Evolutionary conservation across 2,113 vertebrate species (phyloP), one percentile per base, ranked within the genome.

Genomic region (Lagenorhynchus albirostris): DNA sequence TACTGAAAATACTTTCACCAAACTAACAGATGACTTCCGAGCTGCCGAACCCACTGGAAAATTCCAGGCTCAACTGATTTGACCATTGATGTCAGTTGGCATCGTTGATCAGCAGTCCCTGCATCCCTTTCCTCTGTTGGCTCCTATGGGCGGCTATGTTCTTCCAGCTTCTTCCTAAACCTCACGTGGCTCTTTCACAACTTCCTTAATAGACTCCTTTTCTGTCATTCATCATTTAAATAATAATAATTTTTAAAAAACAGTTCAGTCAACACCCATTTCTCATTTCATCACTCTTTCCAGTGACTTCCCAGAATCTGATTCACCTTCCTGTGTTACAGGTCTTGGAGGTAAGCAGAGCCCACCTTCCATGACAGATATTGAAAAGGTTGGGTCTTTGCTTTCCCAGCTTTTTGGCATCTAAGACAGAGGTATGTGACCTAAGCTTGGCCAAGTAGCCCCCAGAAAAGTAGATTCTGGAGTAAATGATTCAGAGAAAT

Each of bases 161-260:
- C n/a, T 81, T 86, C 33, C 25, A 13, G 10, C 83, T 71, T 87
- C 70, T 87, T 88, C 44, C 26, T 68, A 41, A 4, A 85, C 41
- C 15, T 50, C n/a, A 36, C 3, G 17, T 26, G 5, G 14, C 36
- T 86, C 68, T 47, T 84, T 67, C 44, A 33, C 15, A 44, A 12
- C 31, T 74, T 83, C 47, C 55, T 81, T 91, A 79, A 38, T 20
- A 80, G 62, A 82, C 4, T 86, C 13, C 17, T 83, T 50, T 81
- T 65, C 67, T 87, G 62, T 82, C 14, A 55, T 73, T 91, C 60
- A 71, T 71, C 81, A 81, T 81, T 94, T 92, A 92, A 94, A 70
- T 74, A 70, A 70, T 74, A 55, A 58, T 58, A 50, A 50, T 20
- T n/a, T 33, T 21, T 41, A 44, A 81, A 94, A 80, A 36, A 53